phyloP scores from a whole-genome alignment of 2,888 invertebrate species.

The Watsonalla binaria region DNA sequence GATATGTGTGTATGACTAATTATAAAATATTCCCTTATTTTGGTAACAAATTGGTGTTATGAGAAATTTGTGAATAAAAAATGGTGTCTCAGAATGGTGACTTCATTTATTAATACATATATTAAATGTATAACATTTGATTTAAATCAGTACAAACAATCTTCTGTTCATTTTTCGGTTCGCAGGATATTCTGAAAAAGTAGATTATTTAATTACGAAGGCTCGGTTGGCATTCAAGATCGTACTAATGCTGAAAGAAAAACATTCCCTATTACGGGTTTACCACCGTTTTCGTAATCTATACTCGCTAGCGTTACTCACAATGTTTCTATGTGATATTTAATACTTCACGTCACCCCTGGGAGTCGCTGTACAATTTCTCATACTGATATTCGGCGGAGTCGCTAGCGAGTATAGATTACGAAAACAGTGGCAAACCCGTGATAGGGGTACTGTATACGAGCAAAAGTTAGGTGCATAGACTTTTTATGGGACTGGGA shows the following conservation, averaged over 20 bases:
- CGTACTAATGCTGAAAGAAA: background rate
- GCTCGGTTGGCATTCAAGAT: background rate
- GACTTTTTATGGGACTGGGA: too few relatives aligned
- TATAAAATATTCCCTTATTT: constrained; percentile 74
- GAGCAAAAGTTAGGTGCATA: too few relatives aligned
- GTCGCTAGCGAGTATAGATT: too few relatives aligned
- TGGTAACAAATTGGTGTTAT: constrained; percentile 77
- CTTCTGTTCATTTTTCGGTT: constrained; percentile 44
- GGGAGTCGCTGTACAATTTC: too few relatives aligned
- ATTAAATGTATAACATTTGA: background rate
- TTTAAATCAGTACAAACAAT: constrained; percentile 8
- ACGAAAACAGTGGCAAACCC: too few relatives aligned
- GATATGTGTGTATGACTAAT: constrained; percentile 72
- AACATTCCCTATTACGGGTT: too few relatives aligned
- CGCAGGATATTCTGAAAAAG: constrained; percentile 67
- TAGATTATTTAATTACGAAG: background rate
- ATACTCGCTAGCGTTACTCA: too few relatives aligned
- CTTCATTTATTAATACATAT: constrained; percentile 1
- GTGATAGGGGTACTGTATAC: too few relatives aligned
- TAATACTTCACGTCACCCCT: too few relatives aligned
- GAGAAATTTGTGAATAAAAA: constrained; percentile 75
- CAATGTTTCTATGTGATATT: too few relatives aligned
- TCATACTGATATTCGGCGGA: too few relatives aligned
- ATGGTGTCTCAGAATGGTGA: constrained; percentile 62
- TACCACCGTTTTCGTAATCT: too few relatives aligned